Evolutionary conservation across 2,888 invertebrate species (phyloP).

Genomic region (Pollenia labialis): DNA sequence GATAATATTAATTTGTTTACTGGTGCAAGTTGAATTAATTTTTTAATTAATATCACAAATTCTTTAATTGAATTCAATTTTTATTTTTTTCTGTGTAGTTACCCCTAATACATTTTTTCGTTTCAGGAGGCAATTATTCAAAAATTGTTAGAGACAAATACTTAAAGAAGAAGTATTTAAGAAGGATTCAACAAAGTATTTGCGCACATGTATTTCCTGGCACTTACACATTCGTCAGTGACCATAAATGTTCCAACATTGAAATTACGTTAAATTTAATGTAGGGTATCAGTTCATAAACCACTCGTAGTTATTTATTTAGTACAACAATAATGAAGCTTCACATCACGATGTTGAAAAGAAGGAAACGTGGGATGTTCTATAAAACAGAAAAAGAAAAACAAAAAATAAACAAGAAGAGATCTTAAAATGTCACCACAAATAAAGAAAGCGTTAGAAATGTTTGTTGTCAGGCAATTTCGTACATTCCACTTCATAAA

Average conservation of each 20-base stretch:
- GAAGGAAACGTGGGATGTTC: slow-evolving; percentile 23
- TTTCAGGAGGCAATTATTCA: too few species aligned
- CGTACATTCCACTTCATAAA: slow-evolving; percentile 81
- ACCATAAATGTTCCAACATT: neutral
- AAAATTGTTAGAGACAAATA: too few species aligned
- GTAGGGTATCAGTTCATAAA: neutral
- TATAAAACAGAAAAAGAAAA: slow-evolving; percentile 27
- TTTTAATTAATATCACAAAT: too few species aligned
- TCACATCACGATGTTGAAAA: neutral
- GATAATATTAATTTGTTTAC: too few species aligned
- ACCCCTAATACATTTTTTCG: too few species aligned
- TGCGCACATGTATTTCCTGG: too few species aligned
- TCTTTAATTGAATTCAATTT: too few species aligned
- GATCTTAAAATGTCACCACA: slow-evolving; percentile 74
- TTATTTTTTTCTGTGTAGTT: too few species aligned
- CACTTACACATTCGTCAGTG: neutral
- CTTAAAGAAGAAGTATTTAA: too few species aligned
- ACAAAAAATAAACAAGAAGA: slow-evolving; percentile 28
- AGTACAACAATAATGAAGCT: slow-evolving; percentile 23
- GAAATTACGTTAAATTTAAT: neutral
- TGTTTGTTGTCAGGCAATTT: slow-evolving; percentile 80
- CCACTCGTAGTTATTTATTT: neutral
- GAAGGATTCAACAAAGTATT: too few species aligned
- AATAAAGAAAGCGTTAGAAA: slow-evolving; percentile 74
- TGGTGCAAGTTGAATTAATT: too few species aligned